A percentile compares a stretch with the other conserved stretches of the same genome.
Conservation (phyloP, 2,888 invertebrate genomes). For the Cephus nigrinus region DNA sequence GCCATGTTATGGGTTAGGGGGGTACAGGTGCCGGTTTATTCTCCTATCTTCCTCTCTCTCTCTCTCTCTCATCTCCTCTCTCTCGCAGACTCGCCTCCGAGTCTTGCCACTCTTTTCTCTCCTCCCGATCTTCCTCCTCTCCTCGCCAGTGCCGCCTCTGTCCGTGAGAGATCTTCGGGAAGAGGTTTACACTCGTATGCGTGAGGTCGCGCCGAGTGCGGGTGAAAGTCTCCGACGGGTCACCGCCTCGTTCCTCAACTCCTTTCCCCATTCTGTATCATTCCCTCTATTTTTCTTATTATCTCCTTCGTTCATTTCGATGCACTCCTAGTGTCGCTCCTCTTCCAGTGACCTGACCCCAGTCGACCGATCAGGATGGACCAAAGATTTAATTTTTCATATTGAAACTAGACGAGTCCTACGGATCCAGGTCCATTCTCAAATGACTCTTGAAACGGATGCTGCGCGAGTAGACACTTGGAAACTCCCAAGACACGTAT, state of each 20-base stretch:
- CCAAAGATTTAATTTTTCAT: not conserved
- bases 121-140: constrained; percentile 10
- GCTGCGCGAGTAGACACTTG: not conserved
- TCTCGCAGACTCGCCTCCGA: constrained; percentile 3
- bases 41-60: constrained; percentile 30
- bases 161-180: constrained; percentile 25
- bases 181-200: constrained; percentile 29
- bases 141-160: constrained; percentile 17
- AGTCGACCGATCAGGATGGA: not conserved
- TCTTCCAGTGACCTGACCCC: not conserved
- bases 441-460: not conserved
- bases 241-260: constrained; percentile 35
- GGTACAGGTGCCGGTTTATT: constrained; percentile 49
- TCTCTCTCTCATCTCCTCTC: constrained; percentile 20
- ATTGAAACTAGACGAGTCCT: not conserved
- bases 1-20: constrained; percentile 23
- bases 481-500: not conserved
- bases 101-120: constrained; percentile 17
- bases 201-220: constrained; percentile 50
- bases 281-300: constrained; percentile 17
- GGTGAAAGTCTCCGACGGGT: constrained; percentile 55
- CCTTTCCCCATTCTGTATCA: constrained; percentile 18
- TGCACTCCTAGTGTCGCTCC: not conserved
- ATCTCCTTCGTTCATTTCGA: not conserved
- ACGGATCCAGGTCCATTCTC: not conserved